Evolutionary conservation across 1,140 invertebrate species (phyloP).

Genomic region (Daktulosphaira vitifoliae): DNA sequence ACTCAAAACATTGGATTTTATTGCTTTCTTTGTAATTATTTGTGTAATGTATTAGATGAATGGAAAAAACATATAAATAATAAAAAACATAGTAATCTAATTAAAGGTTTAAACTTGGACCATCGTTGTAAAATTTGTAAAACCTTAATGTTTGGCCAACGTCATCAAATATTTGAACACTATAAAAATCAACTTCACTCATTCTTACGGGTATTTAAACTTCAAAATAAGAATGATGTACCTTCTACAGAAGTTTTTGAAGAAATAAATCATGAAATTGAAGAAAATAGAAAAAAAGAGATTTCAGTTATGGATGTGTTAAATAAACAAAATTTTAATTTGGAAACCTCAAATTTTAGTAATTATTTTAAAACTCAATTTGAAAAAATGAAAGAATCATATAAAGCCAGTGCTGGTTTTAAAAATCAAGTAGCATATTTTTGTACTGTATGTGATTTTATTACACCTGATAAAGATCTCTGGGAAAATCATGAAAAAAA

Average conservation of each 20-base stretch:
- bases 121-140: constrained; percentile 27
- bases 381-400: not conserved
- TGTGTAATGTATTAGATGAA: not conserved
- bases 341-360: not conserved
- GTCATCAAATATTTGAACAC: constrained; percentile 9
- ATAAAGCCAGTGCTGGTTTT: not conserved
- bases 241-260: not conserved
- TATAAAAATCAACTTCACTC: constrained; percentile 18
- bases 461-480: not conserved
- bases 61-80: constrained; percentile 16
- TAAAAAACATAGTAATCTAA: constrained; percentile 2
- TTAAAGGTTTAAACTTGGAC: not conserved
- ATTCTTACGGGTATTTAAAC: not conserved
- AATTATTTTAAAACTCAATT: not conserved
- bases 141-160: constrained; percentile 13
- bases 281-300: too few species aligned
- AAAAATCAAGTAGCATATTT: not conserved
- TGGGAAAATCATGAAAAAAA: constrained; percentile 12
- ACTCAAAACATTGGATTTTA: constrained; percentile 14
- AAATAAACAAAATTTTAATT: not conserved
- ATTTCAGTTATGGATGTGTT: too few species aligned
- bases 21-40: constrained; percentile 20
- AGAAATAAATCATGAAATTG: too few species aligned
- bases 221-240: too few species aligned
- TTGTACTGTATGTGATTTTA: constrained; percentile 13